These are phyloP conservation scores for Carterocephalus palaemon DNA, from an alignment of 2,888 invertebrate species.

Conservation along the genomic window DNA sequence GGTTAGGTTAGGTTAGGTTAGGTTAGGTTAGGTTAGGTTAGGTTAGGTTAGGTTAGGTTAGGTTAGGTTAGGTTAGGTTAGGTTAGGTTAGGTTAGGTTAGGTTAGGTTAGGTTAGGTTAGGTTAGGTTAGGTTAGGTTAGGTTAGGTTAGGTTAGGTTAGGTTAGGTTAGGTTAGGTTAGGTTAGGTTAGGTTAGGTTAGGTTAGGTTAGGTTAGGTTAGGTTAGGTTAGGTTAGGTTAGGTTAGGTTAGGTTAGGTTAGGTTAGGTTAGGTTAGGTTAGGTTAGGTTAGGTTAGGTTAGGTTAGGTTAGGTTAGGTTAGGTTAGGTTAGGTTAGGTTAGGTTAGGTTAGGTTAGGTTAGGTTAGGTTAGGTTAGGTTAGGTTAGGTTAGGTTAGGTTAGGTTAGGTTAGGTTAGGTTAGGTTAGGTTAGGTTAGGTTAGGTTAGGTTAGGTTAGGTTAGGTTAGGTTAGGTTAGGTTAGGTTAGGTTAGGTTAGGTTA, in stretches of 20 bases:
- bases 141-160: slow-evolving; percentile 27
- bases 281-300: slow-evolving; percentile 29
- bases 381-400: slow-evolving; percentile 28
- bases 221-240: slow-evolving; percentile 31
- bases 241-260: slow-evolving; percentile 29
- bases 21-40: slow-evolving; percentile 27
- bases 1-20: slow-evolving; percentile 36
- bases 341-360: slow-evolving; percentile 33
- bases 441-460: slow-evolving; percentile 32
- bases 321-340: slow-evolving; percentile 33
- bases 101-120: slow-evolving; percentile 27
- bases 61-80: slow-evolving; percentile 29
- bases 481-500: slow-evolving; percentile 23
- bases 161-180: slow-evolving; percentile 30
- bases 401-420: slow-evolving; percentile 33
- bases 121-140: slow-evolving; percentile 21
- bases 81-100: slow-evolving; percentile 33
- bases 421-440: slow-evolving; percentile 33
- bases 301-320: slow-evolving; percentile 33
- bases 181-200: slow-evolving; percentile 32
- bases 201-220: slow-evolving; percentile 31
- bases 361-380: slow-evolving; percentile 27
- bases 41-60: slow-evolving; percentile 29
- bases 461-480: slow-evolving; percentile 31
- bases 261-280: slow-evolving; percentile 29